Conservation (phyloP, 2,797 vertebrate genomes). For the Syngnathus rostellatus region DNA sequence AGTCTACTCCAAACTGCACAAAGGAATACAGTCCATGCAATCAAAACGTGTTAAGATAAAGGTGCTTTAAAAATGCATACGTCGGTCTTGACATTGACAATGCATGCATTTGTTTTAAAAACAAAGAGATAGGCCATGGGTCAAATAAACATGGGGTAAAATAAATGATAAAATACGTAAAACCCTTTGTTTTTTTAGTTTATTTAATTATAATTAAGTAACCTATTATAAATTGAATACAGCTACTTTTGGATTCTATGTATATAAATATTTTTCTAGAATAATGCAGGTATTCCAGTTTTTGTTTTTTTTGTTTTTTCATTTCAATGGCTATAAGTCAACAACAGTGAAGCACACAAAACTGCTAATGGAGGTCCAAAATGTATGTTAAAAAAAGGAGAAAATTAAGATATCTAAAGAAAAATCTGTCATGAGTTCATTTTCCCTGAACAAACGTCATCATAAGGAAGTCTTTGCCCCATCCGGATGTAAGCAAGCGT, state of each 20-base stretch:
- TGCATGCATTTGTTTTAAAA: neutral
- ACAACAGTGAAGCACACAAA: no score
- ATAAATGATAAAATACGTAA: no score
- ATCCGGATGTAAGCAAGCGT: neutral
- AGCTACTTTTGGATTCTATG: no score
- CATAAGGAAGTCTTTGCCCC: neutral
- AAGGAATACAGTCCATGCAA: neutral
- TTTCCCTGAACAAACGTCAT: neutral
- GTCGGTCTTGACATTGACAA: no score
- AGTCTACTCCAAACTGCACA: neutral
- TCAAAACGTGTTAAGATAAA: conserved; percentile 10
- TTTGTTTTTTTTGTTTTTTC: no score
- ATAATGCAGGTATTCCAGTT: no score
- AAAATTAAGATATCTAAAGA: neutral
- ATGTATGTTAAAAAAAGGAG: no score
- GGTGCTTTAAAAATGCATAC: conserved; percentile 7
- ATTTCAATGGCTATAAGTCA: no score
- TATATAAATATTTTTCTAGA: no score
- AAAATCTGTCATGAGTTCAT: neutral
- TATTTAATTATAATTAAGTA: no score
- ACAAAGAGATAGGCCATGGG: neutral
- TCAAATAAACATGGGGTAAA: neutral
- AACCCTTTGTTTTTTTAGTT: neutral
- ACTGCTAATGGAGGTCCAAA: neutral
- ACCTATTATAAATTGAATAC: no score